phyloP scores from a whole-genome alignment of 2,797 vertebrate genomes.

The Liparis tanakae region DNA sequence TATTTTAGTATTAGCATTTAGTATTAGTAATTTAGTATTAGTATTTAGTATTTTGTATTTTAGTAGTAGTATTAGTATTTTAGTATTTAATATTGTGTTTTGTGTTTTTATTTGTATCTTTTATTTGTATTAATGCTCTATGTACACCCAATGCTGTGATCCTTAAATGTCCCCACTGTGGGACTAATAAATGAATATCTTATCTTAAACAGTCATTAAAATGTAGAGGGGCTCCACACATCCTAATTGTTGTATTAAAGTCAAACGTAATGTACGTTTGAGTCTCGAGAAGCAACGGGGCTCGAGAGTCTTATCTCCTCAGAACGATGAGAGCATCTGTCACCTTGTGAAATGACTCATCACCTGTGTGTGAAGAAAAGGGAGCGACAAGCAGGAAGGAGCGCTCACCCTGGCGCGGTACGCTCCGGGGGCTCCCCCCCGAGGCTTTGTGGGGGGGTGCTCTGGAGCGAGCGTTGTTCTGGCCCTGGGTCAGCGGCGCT shows the following conservation, averaged over 20 bases:
- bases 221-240: neutral
- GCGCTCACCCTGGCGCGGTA: slow-evolving; percentile 40
- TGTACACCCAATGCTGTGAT: too few species aligned
- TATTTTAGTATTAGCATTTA: too few species aligned
- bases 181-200: too few species aligned
- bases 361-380: neutral
- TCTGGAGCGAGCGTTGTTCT: slow-evolving; percentile 13
- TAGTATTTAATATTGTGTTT: too few species aligned
- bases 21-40: too few species aligned
- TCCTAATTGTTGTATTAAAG: neutral
- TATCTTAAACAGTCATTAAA: slow-evolving; percentile 14
- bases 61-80: too few species aligned
- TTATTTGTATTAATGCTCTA: too few species aligned
- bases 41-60: too few species aligned
- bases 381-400: neutral
- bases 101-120: too few species aligned
- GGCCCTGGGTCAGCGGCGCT: slow-evolving; percentile 53
- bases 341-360: neutral
- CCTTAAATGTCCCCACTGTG: too few species aligned
- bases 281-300: neutral
- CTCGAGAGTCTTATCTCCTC: neutral
- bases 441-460: slow-evolving; percentile 1
- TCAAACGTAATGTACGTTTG: neutral
- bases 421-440: slow-evolving; percentile 12
- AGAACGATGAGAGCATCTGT: slow-evolving; percentile 1